Evolutionary conservation across 2,888 invertebrate species (phyloP).

Genomic region (Andrena haemorrhoa): DNA sequence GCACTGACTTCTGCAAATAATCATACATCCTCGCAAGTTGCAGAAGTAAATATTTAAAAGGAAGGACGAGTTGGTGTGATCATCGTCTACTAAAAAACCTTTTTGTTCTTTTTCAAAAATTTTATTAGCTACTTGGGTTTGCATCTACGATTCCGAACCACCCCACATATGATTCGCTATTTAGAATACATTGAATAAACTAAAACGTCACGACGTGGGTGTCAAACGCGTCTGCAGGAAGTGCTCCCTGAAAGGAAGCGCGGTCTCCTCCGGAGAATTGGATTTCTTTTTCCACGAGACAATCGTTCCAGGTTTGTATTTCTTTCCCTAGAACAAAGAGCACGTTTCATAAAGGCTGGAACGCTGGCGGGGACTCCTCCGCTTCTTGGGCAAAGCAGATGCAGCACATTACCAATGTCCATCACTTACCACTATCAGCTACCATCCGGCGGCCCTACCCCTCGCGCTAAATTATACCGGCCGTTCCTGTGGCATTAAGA

Average conservation of each 20-base stretch:
- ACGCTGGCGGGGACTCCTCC: conserved; percentile 59
- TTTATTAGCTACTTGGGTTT: background rate
- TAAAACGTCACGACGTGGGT: background rate
- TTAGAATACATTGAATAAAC: background rate
- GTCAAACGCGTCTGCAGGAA: conserved; percentile 7
- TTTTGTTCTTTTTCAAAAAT: too few relatives aligned
- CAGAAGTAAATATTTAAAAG: too few relatives aligned
- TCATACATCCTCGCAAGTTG: too few relatives aligned
- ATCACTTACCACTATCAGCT: conserved; percentile 83
- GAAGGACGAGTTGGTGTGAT: too few relatives aligned
- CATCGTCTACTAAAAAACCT: too few relatives aligned
- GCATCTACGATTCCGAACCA: background rate
- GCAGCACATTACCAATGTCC: conserved; percentile 83
- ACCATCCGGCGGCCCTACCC: conserved; percentile 60
- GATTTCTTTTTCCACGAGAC: conserved; percentile 34
- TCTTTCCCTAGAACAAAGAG: conserved; percentile 66
- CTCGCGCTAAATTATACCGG: conserved; percentile 71
- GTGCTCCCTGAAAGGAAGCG: background rate
- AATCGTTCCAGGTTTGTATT: conserved; percentile 49
- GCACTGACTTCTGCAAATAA: too few relatives aligned
- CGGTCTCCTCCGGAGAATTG: conserved; percentile 14
- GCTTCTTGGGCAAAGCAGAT: conserved; percentile 78
- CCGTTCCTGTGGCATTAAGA: conserved; percentile 63
- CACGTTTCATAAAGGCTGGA: conserved; percentile 79
- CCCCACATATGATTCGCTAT: background rate